These are phyloP conservation scores for Chironomus tepperi DNA, from an alignment of 1,140 invertebrate genomes.

Conservation along the genomic window DNA sequence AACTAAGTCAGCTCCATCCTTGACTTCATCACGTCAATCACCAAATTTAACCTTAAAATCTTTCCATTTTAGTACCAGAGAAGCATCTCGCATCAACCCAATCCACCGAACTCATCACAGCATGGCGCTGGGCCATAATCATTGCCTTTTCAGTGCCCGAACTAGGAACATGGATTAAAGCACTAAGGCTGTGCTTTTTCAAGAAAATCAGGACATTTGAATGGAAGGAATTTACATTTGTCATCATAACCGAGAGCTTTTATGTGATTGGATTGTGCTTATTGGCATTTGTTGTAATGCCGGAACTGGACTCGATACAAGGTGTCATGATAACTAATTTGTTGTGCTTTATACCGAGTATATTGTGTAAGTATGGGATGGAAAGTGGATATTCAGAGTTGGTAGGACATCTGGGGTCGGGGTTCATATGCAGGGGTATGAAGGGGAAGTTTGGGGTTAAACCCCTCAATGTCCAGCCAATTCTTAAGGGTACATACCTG, in stretches of 20 bases:
- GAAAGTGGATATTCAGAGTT: no score
- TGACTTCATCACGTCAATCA: no score
- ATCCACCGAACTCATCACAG: conserved; percentile 69
- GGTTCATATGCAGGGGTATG: background rate
- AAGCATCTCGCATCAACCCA: conserved; percentile 63
- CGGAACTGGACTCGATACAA: conserved; percentile 80
- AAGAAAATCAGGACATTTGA: conserved; percentile 45
- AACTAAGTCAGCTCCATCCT: no score
- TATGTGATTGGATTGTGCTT: conserved; percentile 81
- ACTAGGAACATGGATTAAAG: conserved; percentile 72
- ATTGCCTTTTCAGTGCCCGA: conserved; percentile 80
- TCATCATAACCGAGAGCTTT: conserved; percentile 58
- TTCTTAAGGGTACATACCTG: no score
- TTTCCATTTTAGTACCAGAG: conserved; percentile 52
- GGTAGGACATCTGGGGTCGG: no score
- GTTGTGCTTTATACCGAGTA: conserved; percentile 78
- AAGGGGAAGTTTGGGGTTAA: background rate
- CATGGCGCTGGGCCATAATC: conserved; percentile 85
- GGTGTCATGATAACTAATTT: conserved; percentile 89
- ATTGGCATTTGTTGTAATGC: conserved; percentile 76
- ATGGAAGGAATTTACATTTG: conserved; percentile 41
- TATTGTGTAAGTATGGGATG: conserved; percentile 43
- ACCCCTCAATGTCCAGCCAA: no score
- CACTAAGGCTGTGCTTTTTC: conserved; percentile 79
- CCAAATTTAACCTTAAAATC: no score